Conservation (phyloP, 2,113 vertebrate species). For the Zosterops borbonicus region DNA sequence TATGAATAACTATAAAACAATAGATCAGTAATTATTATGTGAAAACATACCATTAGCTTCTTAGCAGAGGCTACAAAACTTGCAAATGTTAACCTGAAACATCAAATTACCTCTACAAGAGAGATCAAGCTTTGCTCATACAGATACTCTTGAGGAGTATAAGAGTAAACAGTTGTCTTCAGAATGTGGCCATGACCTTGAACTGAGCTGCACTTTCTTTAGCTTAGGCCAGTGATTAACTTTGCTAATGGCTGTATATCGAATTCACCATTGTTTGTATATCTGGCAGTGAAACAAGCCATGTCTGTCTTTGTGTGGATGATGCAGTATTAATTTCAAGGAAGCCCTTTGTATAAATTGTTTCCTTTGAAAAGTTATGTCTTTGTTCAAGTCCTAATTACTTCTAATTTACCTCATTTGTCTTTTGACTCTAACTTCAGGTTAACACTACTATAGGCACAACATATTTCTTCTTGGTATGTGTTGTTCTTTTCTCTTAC, state of each 20-base stretch:
- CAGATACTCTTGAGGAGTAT: background rate
- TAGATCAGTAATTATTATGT: background rate
- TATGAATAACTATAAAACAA: background rate
- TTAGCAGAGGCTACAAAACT: background rate
- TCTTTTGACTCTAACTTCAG: background rate
- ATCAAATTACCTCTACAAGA: background rate
- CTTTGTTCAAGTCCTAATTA: background rate
- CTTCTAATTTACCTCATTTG: conserved; percentile 1
- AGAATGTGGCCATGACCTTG: conserved; percentile 28
- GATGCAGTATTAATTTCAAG: background rate
- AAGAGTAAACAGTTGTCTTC: background rate
- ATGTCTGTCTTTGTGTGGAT: background rate
- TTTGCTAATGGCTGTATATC: conserved; percentile 3
- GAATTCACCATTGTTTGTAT: background rate
- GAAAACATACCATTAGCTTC: background rate
- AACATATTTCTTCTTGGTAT: background rate
- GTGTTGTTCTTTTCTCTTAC: background rate
- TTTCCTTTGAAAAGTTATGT: background rate
- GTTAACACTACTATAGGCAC: background rate
- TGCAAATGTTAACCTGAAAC: background rate
- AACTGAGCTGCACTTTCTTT: background rate
- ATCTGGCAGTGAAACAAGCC: background rate
- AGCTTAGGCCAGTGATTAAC: conserved; percentile 32
- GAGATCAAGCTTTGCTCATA: background rate
- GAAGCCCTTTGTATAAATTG: conserved; percentile 4